phyloP scores from a whole-genome alignment of 2,113 vertebrate species.

The Hippocampus barbouri region DNA sequence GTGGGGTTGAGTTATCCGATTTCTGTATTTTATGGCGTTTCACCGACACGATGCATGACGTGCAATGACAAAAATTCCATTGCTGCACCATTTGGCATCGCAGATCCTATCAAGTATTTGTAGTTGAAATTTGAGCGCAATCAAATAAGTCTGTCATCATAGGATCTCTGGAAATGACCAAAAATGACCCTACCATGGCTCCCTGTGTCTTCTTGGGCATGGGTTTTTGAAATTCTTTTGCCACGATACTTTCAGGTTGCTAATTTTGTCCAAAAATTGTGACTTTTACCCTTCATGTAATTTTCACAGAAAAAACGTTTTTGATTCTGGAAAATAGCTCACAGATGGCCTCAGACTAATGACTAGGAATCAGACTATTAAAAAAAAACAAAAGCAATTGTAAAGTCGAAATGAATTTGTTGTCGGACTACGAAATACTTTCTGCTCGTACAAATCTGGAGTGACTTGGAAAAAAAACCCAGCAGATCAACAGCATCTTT shows the following conservation, averaged over 20 bases:
- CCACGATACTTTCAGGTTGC: background rate
- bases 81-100: background rate
- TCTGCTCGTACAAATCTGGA: slow-evolving; percentile 29
- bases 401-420: background rate
- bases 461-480: slow-evolving; percentile 38
- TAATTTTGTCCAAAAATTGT: no score
- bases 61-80: background rate
- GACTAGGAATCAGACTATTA: background rate
- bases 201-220: background rate
- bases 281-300: background rate
- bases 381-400: background rate
- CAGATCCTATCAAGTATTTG: background rate
- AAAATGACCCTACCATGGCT: background rate
- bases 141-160: background rate
- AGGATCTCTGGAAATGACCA: background rate
- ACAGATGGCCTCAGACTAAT: background rate
- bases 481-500: slow-evolving; percentile 39
- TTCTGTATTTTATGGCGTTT: background rate
- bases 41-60: background rate
- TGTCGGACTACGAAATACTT: background rate
- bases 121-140: background rate
- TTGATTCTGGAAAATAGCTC: background rate
- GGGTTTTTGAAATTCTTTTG: background rate
- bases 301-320: background rate
- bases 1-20: background rate